Base-by-base conservation (phyloP, 64 coral and sea anemone species). In the Pocillopora damicornis region DNA sequence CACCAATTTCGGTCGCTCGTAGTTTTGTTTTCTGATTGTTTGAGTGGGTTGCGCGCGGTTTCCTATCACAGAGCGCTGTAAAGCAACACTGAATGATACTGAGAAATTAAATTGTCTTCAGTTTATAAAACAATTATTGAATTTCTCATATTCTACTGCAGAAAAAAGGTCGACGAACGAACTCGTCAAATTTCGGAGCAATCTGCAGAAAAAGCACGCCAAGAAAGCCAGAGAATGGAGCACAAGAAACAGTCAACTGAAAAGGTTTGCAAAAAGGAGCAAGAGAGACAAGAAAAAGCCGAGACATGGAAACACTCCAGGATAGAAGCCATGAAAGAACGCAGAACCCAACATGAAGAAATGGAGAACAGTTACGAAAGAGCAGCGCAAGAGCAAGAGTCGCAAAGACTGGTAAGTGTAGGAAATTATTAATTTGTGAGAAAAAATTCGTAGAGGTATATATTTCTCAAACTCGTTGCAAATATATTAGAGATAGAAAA, bases 301-400 rank as follows among this genome's bases (percentile, higher is more conserved):
- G 91, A 90, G 30, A 82, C 72, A 15, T 92, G 94, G 94, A 92
- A 96, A 87, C 77, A 89, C 34, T 83, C 86, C 22, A 91, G 94
- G 0, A 88, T 93, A 20, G 77, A 93, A 42, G 91, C 94, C 63
- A 96, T 90, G 83, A 96, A 92, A 76, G 81, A 82, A 51, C 84
- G 94, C 18, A 75, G 61, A 56, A 58, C 57, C 6, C 73, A 96
- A 67, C 91, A 96, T 22, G 82, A 95, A 11, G 87, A 93, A 60
- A 93, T 96, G 88, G 94, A 93, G 64, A 83, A 96, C 60, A 87
- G 94, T 78, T 96, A 87, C 34, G 94, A 96, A 74, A 76, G 80
- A 14, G 94, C 94, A 0, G 88, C 94, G 1, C 88, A 90, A 69
- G 91, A 93, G 9, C 71, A 90, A 37, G 81, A 90, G 58, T 63